A percentile compares a stretch with the other conserved stretches of the same genome.
Conservation (phyloP, 2,797 vertebrate genomes). For the Sebastes nivosus region DNA sequence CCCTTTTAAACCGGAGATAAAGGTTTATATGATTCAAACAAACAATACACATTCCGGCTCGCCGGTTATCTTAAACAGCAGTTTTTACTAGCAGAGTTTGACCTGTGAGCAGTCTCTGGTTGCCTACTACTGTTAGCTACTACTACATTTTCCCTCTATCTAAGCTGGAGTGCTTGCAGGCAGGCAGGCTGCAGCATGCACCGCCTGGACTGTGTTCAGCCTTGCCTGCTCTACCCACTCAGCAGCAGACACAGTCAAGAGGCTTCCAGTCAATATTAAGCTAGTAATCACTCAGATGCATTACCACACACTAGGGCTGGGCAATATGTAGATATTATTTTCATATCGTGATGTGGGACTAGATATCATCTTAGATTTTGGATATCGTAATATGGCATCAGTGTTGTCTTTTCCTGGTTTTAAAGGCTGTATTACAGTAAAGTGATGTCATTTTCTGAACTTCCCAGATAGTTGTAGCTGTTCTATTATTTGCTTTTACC, state of each 20-base stretch:
- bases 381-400: too few species aligned
- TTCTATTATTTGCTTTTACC: too few species aligned
- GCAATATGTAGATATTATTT: too few species aligned
- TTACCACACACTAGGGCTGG: constrained; percentile 14
- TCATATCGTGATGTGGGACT: too few species aligned
- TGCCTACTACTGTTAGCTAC: background rate
- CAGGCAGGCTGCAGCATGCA: constrained; percentile 66
- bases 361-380: too few species aligned
- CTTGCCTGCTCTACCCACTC: constrained; percentile 46
- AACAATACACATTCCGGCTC: background rate
- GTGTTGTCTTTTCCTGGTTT: too few species aligned
- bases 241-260: constrained; percentile 48
- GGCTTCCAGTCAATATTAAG: constrained; percentile 49
- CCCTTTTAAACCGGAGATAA: constrained; percentile 4
- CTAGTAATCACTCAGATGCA: constrained; percentile 18
- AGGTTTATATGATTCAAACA: background rate
- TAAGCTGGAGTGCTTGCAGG: background rate
- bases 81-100: background rate
- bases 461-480: too few species aligned
- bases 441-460: too few species aligned
- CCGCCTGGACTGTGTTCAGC: constrained; percentile 33
- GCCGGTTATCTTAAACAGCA: background rate
- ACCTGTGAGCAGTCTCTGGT: background rate
- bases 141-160: constrained; percentile 1
- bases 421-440: too few species aligned